phyloP scores from a whole-genome alignment of 2,113 vertebrate genomes.

The Collichthys lucidus region DNA sequence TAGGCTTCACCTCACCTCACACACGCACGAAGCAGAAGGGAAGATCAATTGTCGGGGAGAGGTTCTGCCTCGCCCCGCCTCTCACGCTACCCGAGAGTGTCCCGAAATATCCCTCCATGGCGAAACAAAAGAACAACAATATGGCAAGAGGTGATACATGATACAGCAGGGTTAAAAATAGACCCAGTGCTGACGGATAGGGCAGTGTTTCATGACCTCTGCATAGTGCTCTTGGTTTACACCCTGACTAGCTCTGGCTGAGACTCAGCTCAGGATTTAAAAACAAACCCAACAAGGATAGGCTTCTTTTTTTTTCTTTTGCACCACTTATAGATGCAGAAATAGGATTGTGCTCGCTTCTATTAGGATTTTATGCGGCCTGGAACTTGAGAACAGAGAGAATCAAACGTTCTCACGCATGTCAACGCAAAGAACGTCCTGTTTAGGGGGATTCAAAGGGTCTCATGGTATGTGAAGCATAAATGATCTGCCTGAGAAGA shows the following conservation, averaged over 20 bases:
- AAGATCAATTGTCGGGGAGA: conserved; percentile 44
- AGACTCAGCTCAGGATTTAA: conserved; percentile 8
- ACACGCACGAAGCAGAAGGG: conserved; percentile 5
- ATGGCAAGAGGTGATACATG: conserved; percentile 68
- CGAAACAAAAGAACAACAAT: conserved; percentile 69
- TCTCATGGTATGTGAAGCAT: conserved; percentile 58
- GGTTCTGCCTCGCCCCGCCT: conserved; percentile 48
- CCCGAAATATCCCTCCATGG: conserved; percentile 62
- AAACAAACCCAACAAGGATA: conserved; percentile 14
- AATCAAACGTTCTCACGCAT: conserved; percentile 62
- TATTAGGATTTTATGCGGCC: conserved; percentile 17
- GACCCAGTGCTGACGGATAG: conserved; percentile 71
- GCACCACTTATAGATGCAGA: not conserved
- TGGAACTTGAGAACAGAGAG: conserved; percentile 66
- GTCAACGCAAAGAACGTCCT: conserved; percentile 52
- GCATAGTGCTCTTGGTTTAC: conserved; percentile 72
- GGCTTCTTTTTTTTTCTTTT: not conserved
- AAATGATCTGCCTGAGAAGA: conserved; percentile 57
- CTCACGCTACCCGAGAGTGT: conserved; percentile 58
- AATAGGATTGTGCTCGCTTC: conserved; percentile 26
- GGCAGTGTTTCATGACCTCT: conserved; percentile 69
- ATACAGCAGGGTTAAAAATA: conserved; percentile 84
- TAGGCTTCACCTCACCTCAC: conserved; percentile 32
- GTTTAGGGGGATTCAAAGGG: conserved; percentile 46
- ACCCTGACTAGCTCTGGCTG: conserved; percentile 24